Conservation (phyloP, 1,140 invertebrate genomes). For the Drosophila carrolli region DNA sequence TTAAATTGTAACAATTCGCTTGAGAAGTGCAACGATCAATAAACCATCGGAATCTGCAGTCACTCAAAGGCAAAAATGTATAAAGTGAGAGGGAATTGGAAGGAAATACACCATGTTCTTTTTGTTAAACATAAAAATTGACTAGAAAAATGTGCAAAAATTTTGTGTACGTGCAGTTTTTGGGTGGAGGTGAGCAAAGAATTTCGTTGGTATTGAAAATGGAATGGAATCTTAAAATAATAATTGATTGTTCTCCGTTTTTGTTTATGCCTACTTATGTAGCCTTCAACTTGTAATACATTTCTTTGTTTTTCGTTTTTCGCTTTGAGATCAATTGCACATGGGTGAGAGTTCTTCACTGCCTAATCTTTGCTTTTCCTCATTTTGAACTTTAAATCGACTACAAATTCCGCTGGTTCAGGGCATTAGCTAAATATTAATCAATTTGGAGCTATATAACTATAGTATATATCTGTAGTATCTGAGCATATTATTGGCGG, state of each 20-base stretch:
- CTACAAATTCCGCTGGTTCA: constrained; percentile 18
- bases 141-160: constrained; percentile 60
- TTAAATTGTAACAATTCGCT: constrained; percentile 70
- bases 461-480: constrained; percentile 28
- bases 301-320: constrained; percentile 30
- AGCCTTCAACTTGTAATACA: constrained; percentile 50
- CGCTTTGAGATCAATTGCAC: constrained; percentile 56
- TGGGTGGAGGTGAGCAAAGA: constrained; percentile 25
- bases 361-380: constrained; percentile 2
- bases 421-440: constrained; percentile 3
- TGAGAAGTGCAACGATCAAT: constrained; percentile 68
- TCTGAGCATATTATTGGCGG: constrained; percentile 42
- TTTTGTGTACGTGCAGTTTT: constrained; percentile 25
- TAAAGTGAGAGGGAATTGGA: constrained; percentile 11
- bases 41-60: constrained; percentile 32
- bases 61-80: constrained; percentile 18
- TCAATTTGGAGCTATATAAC: constrained; percentile 20
- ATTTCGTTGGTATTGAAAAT: constrained; percentile 44
- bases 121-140: constrained; percentile 61
- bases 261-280: constrained; percentile 34
- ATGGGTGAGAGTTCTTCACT: constrained; percentile 13
- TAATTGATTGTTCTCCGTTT: constrained; percentile 48
- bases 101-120: constrained; percentile 57
- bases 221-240: constrained; percentile 56
- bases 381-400: constrained; percentile 7